These are phyloP conservation scores for Valencia hispanica DNA, from an alignment of 2,797 vertebrate species.

Conservation along the genomic window DNA sequence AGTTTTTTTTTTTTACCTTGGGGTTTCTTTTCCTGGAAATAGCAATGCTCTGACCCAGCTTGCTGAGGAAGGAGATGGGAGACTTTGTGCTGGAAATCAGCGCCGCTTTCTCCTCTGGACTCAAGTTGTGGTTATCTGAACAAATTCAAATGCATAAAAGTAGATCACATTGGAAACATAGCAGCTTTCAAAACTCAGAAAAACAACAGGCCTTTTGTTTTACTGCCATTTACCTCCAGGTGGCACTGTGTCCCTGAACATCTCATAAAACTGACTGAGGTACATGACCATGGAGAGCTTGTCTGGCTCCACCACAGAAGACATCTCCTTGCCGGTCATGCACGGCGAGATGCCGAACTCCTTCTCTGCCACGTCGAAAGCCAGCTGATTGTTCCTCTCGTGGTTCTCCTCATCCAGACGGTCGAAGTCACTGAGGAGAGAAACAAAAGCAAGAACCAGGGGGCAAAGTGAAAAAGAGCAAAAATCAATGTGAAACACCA, in stretches of 20 bases:
- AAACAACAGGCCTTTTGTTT: neutral
- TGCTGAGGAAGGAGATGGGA: conserved; percentile 97
- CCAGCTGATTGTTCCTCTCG: conserved; percentile 95
- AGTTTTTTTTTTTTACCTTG: conserved; percentile 82
- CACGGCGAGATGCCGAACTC: conserved; percentile 98
- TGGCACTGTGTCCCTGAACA: conserved; percentile 96
- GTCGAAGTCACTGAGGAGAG: conserved; percentile 88
- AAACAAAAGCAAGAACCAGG: neutral
- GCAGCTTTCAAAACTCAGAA: neutral
- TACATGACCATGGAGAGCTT: conserved; percentile 99
- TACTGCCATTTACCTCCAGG: conserved; percentile 85
- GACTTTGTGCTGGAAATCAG: conserved; percentile 93
- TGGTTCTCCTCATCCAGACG: conserved; percentile 90
- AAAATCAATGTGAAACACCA: accelerated
- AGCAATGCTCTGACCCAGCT: conserved; percentile 95
- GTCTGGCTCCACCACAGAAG: conserved; percentile 93
- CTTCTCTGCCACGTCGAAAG: conserved; percentile 93
- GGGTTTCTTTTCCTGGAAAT: conserved; percentile 96
- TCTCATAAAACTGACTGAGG: conserved; percentile 99
- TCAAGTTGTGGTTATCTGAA: conserved; percentile 89
- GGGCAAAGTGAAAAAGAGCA: neutral
- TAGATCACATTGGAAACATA: neutral
- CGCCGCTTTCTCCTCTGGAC: conserved; percentile 91
- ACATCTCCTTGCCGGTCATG: conserved; percentile 99
- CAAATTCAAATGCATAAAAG: neutral